Base-by-base conservation (phyloP, 2,888 invertebrate species). In the Gasteruption jaculator region DNA sequence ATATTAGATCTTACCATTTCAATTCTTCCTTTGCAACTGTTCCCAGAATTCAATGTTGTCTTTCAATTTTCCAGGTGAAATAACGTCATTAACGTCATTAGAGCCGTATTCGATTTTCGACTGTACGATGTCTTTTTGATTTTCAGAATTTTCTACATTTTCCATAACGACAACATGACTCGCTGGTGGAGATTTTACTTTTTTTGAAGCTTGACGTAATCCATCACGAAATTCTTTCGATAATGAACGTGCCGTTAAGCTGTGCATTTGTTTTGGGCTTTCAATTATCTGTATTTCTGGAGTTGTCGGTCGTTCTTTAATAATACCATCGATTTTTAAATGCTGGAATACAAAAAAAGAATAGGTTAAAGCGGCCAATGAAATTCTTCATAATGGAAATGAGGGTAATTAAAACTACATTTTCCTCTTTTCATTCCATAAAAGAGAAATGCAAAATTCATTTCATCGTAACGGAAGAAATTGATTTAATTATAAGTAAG, bases 191-290 rank as follows among this genome's bases (percentile, higher is more conserved):
- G 58, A 50, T n/a, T 49, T 41, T 3, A 58, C 44, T 45, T 63
- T 65, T 24, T 50, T 57, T 5, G 65, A 55, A 22, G 63, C 62
- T 48, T 65, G 63, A 20, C 65, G 58, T 26, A 86, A 73, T 38
- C 81, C 83, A 52, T 86, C 84, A 31, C 85, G 76, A 60, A 87
- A 83, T 68, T 86, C 81, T 55, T 77, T 81, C 3, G 87, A 83
- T 43, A 89, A 78, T 58, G 86, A 87, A 52, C 89, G 77, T 5
- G 87, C 89, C 22, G 89, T 89, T 48, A 89, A 71, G 67, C 88
- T 88, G 71, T 87, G 86, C 43, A 81, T 75, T 67, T 77, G 73
- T 34, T 64, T 65, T 3, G 71, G 65, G 2, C 58, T 56, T 43
- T 62, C 62, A 30, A 68, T 48, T 49, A 67, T 60, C 5, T 69